phyloP scores from a whole-genome alignment of 2,113 vertebrate species.

The Cyphomyrus plagiostoma region DNA sequence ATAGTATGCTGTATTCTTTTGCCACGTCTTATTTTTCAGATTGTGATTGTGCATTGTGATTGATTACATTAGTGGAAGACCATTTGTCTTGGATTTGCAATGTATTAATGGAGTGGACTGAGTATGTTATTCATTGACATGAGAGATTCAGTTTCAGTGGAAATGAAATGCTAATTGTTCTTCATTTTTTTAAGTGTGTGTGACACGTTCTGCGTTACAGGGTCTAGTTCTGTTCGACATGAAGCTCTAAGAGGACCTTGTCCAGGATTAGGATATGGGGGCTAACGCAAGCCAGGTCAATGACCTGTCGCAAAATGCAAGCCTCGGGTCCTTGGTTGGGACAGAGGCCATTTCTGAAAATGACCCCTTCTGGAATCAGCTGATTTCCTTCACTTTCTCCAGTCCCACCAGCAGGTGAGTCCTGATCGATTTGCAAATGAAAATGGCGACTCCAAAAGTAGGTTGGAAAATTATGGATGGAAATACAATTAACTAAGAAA shows the following conservation, averaged over 20 bases:
- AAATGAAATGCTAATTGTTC: background rate
- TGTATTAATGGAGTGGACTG: background rate
- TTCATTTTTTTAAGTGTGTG: background rate
- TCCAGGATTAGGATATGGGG: conserved; percentile 69
- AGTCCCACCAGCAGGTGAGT: conserved; percentile 86
- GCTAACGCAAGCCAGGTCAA: conserved; percentile 87
- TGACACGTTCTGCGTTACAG: conserved; percentile 18
- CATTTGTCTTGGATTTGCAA: background rate
- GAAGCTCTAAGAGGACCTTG: conserved; percentile 51
- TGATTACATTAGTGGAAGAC: background rate
- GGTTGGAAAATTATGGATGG: background rate
- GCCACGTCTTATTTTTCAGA: background rate
- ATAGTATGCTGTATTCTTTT: background rate
- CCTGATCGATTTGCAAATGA: background rate
- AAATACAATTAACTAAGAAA: background rate
- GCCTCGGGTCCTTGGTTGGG: conserved; percentile 78
- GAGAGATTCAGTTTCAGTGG: background rate
- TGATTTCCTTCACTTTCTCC: conserved; percentile 90
- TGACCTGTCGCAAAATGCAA: conserved; percentile 86
- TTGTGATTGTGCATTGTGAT: background rate
- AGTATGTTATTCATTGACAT: background rate
- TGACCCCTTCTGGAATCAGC: conserved; percentile 98
- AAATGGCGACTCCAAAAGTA: background rate
- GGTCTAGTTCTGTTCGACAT: conserved; percentile 49
- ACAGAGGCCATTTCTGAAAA: conserved; percentile 83